These are phyloP conservation scores for Hippoglossus stenolepis DNA, from an alignment of 2,113 vertebrate species.

Conservation along the genomic window DNA sequence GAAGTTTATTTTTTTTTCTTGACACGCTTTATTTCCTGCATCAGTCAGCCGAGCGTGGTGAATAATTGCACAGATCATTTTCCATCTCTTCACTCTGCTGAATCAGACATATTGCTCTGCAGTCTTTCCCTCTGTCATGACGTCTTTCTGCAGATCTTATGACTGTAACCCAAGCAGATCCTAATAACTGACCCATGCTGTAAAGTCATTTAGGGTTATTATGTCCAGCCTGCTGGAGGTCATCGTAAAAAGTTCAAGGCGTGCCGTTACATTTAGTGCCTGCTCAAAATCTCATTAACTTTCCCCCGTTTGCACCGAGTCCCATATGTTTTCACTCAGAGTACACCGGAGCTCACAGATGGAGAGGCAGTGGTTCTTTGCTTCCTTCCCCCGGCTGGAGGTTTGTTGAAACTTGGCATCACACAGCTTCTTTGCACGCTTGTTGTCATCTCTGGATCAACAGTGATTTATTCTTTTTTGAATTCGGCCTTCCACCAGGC, in stretches of 20 bases:
- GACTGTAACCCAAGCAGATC: background rate
- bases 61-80: slow-evolving; percentile 4
- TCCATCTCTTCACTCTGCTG: slow-evolving; percentile 29
- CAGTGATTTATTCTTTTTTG: slow-evolving; percentile 18
- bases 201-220: slow-evolving; percentile 51
- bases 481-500: background rate
- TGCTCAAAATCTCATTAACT: slow-evolving; percentile 54
- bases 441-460: slow-evolving; percentile 10
- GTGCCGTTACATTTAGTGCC: slow-evolving; percentile 39
- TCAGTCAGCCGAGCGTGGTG: background rate
- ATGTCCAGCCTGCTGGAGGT: slow-evolving; percentile 44
- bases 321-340: slow-evolving; percentile 49
- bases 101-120: background rate
- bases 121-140: background rate
- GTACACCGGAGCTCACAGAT: background rate
- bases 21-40: background rate
- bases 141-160: background rate
- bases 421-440: background rate
- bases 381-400: background rate
- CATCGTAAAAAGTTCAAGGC: slow-evolving; percentile 54
- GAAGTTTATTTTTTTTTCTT: background rate
- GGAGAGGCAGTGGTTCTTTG: background rate
- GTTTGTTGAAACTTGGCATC: background rate
- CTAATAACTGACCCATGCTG: slow-evolving; percentile 38
- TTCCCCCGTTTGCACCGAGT: background rate